Conservation (phyloP, 2,888 invertebrate species). For the Blastobasis lacticolella region DNA sequence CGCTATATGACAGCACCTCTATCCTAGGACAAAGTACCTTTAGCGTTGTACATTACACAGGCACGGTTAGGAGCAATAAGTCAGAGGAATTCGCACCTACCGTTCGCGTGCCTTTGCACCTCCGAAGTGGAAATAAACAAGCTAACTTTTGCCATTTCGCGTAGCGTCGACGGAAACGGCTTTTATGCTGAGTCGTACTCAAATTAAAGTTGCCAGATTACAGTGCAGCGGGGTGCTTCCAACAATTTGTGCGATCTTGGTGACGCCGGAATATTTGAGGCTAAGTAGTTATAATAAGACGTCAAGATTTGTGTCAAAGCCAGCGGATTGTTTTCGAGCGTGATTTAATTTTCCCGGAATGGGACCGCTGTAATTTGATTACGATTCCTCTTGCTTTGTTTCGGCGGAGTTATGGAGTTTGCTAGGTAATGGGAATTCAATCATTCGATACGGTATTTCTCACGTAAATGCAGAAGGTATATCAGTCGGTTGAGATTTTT, state of each 20-base stretch:
- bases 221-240: conserved; percentile 27
- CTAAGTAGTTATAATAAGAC: conserved; percentile 3
- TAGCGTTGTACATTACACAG: conserved; percentile 5
- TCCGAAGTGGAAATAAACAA: conserved; percentile 56
- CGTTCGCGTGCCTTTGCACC: conserved; percentile 42
- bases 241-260: conserved; percentile 22
- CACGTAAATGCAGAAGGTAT: no score
- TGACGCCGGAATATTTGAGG: conserved; percentile 9
- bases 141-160: conserved; percentile 55
- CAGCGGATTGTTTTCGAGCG: conserved; percentile 4
- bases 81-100: conserved; percentile 43
- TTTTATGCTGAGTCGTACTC: conserved; percentile 38
- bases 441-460: no score
- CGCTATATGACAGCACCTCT: no score
- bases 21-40: no score
- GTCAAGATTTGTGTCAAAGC: conserved; percentile 1
- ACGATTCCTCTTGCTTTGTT: background rate
- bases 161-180: conserved; percentile 32
- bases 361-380: background rate
- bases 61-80: conserved; percentile 28
- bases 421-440: no score
- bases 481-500: no score
- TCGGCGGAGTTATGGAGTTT: no score
- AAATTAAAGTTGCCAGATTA: conserved; percentile 47
- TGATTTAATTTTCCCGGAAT: background rate